Evolutionary conservation across 23 tunicate species (phyloP).

Genomic region (Trididemnum miniatum): DNA sequence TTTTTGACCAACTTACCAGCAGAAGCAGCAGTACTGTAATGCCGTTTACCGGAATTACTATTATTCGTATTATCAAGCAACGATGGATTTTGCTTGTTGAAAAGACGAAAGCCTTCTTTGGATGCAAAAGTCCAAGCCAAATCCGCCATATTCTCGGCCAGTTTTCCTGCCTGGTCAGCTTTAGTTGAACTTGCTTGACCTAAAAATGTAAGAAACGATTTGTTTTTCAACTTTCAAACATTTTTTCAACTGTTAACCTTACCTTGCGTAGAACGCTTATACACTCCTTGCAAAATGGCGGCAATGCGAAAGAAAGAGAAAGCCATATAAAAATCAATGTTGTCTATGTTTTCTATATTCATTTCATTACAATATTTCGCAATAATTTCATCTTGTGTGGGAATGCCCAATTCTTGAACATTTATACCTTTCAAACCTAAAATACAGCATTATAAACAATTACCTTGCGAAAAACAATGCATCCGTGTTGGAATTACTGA

Average conservation of each 20-base stretch:
- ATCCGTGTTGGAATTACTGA: no score
- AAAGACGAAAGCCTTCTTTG: constrained; percentile 81
- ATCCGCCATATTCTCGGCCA: constrained; percentile 79
- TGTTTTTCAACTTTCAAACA: background rate
- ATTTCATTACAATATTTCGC: constrained; percentile 55
- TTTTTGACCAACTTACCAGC: no score
- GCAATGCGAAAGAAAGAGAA: constrained; percentile 93
- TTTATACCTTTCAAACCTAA: constrained; percentile 65
- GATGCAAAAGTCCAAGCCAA: constrained; percentile 90
- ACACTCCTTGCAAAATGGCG: constrained; percentile 96
- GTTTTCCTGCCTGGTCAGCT: constrained; percentile 56
- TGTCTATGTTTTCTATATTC: constrained; percentile 38
- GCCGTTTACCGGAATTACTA: background rate
- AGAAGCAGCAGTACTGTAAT: constrained; percentile 1
- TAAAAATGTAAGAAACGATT: background rate
- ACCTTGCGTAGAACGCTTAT: constrained; percentile 90
- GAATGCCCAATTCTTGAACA: constrained; percentile 77
- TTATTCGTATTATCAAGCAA: background rate
- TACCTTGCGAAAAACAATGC: no score
- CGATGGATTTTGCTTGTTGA: constrained; percentile 32
- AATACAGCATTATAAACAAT: no score
- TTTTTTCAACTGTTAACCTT: background rate
- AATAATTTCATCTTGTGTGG: constrained; percentile 68
- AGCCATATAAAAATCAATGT: constrained; percentile 92
- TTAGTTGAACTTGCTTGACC: constrained; percentile 83